phyloP scores from a whole-genome alignment of 1,140 invertebrate species.

The Ostrea denselamellosa region DNA sequence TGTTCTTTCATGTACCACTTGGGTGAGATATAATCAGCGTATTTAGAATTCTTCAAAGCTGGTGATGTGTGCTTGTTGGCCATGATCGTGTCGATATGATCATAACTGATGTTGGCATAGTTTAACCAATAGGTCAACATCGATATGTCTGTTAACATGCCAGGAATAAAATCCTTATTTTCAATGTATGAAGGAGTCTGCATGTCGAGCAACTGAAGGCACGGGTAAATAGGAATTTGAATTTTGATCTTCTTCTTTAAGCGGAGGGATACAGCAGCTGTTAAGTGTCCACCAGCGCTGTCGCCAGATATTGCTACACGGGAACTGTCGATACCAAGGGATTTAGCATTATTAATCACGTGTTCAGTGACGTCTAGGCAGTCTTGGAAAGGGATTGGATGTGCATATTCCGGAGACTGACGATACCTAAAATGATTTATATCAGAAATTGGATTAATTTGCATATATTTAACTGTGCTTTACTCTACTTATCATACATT shows the following conservation, averaged over 20 bases:
- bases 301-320: constrained; percentile 68
- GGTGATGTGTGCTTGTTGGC: constrained; percentile 67
- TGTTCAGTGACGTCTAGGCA: constrained; percentile 65
- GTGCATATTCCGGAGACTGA: constrained; percentile 65
- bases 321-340: constrained; percentile 59
- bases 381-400: constrained; percentile 65
- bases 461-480: neutral
- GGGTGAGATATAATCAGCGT: constrained; percentile 58
- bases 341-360: constrained; percentile 60
- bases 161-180: constrained; percentile 64
- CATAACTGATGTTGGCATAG: constrained; percentile 63
- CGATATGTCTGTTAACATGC: constrained; percentile 63
- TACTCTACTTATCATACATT: neutral
- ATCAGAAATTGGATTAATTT: neutral
- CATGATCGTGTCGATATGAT: constrained; percentile 63
- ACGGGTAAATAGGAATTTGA: constrained; percentile 73
- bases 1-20: constrained; percentile 67
- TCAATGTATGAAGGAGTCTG: constrained; percentile 72
- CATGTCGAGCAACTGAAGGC: constrained; percentile 70
- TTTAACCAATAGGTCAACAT: constrained; percentile 66
- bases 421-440: constrained; percentile 56
- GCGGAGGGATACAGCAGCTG: constrained; percentile 68
- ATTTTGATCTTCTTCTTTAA: constrained; percentile 66
- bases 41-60: constrained; percentile 64
- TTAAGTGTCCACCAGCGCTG: constrained; percentile 72